These are phyloP conservation scores for Empidonax alnorum DNA, from an alignment of 2,113 vertebrate species.

Conservation along the genomic window DNA sequence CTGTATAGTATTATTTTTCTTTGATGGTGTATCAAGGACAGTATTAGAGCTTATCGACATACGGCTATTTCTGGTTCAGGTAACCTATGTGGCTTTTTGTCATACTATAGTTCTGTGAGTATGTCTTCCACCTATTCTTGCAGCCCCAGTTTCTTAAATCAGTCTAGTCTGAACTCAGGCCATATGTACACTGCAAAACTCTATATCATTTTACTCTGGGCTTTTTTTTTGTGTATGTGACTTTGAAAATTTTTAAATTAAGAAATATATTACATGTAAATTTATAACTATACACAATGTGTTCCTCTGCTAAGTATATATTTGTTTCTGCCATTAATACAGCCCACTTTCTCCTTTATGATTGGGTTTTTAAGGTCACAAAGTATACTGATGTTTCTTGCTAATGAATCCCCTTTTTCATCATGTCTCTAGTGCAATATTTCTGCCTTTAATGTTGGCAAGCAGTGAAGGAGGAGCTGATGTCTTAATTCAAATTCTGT, in stretches of 20 bases:
- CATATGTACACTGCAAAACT: neutral
- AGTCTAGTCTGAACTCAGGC: neutral
- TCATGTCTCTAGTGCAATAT: neutral
- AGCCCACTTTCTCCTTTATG: neutral
- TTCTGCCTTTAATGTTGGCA: slow-evolving; percentile 14
- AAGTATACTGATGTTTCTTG: neutral
- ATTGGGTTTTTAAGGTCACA: neutral
- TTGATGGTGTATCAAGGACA: neutral
- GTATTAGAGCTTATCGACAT: neutral
- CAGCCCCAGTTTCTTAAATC: neutral
- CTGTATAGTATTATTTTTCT: neutral
- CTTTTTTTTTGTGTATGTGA: neutral
- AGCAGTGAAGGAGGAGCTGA: neutral
- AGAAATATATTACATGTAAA: neutral
- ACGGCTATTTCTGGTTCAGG: neutral
- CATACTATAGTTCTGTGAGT: neutral
- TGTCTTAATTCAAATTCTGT: slow-evolving; percentile 30
- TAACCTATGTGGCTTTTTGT: neutral
- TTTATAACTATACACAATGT: neutral
- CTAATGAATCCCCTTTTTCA: neutral
- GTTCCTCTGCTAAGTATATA: neutral
- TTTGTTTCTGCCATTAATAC: neutral
- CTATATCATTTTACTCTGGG: neutral
- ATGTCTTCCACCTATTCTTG: neutral
- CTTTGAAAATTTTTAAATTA: neutral